Base-by-base conservation (phyloP, 2,888 invertebrate genomes). In the Macrosiphum euphorbiae region DNA sequence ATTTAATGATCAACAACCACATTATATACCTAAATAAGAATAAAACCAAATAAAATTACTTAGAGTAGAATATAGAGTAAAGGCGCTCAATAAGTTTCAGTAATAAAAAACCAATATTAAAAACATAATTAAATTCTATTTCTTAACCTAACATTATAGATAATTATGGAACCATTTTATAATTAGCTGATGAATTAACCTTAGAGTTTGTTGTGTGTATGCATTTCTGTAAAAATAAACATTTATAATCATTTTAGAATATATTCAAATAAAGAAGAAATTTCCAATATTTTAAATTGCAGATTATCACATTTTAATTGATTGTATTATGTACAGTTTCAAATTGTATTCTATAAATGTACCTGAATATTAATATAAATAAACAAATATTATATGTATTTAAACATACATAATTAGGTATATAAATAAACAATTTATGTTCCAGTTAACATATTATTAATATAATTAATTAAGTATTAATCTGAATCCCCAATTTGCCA, bases 261-360 rank as follows among this genome's bases (percentile, higher is more conserved):
- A 78, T 20, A 35, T 78, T 78, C 35, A 78, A 78, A 35, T 35
- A 35, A 89, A 89, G 2, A 61, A 44, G 7, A 89, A 13, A n/a
- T 44, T 44, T 50, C 3, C 24, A 90, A 90, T 26, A 67, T 67
- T 67, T 35, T 1, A 52, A 47, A 35, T 90, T 52, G 24, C 24
- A 90, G 35, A 35, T 90, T 78, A 78, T 90, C 67, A 90, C 35
- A 90, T 90, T 50, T 90, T 78, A 8, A 90, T 52, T 90, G 26
- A 52, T 90, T 52, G 3, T 50, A 90, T 84, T 84, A 50, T 78
- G 26, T 41, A 78, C 47, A 87, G 50, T 87, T 87, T 50, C 1
- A 20, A n/a, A 50, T 78, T 35, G 0, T 35, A 78, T 78, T 35
- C 35, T 78, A 35, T 78, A 35, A 35, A 16, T 78, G 13, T 35